A percentile compares a stretch with the other conserved stretches of the same genome.
Evolutionary conservation across 2,113 vertebrate species (phyloP).

Genomic region (Pimephales promelas): DNA sequence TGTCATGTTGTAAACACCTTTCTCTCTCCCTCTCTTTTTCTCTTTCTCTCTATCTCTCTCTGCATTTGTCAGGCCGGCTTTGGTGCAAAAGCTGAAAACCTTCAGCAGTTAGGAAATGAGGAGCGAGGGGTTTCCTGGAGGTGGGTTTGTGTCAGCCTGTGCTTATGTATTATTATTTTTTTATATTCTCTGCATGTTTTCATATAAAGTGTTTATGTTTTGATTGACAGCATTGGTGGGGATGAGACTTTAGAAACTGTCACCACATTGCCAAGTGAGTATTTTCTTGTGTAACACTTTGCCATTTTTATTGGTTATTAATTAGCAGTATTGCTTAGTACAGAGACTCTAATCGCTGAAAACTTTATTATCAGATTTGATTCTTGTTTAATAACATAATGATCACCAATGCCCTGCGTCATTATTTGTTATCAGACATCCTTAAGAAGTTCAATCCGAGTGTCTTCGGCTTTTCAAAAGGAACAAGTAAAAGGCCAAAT

Average conservation of each 20-base stretch:
- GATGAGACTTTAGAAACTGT: conserved; percentile 82
- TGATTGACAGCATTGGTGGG: conserved; percentile 83
- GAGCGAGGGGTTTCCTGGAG: conserved; percentile 91
- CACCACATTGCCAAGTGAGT: conserved; percentile 92
- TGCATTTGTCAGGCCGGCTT: conserved; percentile 73
- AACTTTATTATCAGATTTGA: conserved; percentile 1
- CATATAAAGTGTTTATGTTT: conserved; percentile 40
- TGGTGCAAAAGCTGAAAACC: conserved; percentile 76
- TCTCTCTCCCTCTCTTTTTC: background rate
- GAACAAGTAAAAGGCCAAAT: conserved; percentile 62
- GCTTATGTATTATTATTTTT: background rate
- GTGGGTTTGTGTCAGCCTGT: conserved; percentile 68
- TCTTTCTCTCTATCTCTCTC: background rate
- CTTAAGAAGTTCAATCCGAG: conserved; percentile 87
- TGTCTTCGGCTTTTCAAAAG: conserved; percentile 83
- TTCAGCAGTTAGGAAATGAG: conserved; percentile 65
- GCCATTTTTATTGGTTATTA: background rate
- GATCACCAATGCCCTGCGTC: background rate
- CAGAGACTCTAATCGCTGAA: background rate
- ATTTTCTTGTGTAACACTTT: background rate
- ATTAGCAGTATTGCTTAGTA: background rate
- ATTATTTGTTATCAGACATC: conserved; percentile 79
- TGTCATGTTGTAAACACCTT: background rate
- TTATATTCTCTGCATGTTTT: background rate
- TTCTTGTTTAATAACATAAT: background rate